Evolutionary conservation across 2,113 vertebrate genomes (phyloP), one percentile per base, ranked within the genome.

Genomic region (Pelecanus crispus): DNA sequence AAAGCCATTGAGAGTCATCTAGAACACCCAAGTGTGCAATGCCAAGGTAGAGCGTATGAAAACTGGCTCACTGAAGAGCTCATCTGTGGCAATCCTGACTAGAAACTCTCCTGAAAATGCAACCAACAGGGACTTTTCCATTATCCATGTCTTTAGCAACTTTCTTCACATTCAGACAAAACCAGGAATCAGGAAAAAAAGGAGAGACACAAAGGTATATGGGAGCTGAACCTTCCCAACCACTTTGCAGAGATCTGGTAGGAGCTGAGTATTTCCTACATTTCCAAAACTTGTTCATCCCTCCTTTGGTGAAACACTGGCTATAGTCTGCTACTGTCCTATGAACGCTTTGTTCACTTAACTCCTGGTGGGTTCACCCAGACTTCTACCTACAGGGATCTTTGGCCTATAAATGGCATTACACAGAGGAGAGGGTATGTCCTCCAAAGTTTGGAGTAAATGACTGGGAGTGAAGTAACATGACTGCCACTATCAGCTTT

Each of bases 181-280:
- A 52, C 6, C 34, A 71, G 9, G 32, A 71, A 61, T 20, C 7
- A 10, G 24, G 26, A 22, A 18, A 52, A 58, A 65, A n/a, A 34
- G 9, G 14, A 50, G 15, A 21, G 1, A 13, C 2, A 44, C 34
- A 42, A 38, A 66, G 26, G 34, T 31, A 22, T 4, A 45, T 0
- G 3, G 12, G 34, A 45, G 19, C 21, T 90, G 25, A 86, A 47
- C 36, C 16, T 53, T 81, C 21, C 34, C 53, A 47, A 22, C 4
- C 10, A 42, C 10, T 73, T 45, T 45, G 40, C 45, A 66, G 45
- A 66, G 17, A 45, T 26, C 28, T 82, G 34, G 22, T 5, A 47
- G 34, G 19, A 75, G 10, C 16, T 47, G 31, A 13, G 2, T 65
- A 26, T 17, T 89, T 36, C 19, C 15, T 68, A 6, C 4, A n/a